These are phyloP conservation scores for Geococcyx californianus DNA, from an alignment of 2,113 vertebrate species.

Conservation along the genomic window DNA sequence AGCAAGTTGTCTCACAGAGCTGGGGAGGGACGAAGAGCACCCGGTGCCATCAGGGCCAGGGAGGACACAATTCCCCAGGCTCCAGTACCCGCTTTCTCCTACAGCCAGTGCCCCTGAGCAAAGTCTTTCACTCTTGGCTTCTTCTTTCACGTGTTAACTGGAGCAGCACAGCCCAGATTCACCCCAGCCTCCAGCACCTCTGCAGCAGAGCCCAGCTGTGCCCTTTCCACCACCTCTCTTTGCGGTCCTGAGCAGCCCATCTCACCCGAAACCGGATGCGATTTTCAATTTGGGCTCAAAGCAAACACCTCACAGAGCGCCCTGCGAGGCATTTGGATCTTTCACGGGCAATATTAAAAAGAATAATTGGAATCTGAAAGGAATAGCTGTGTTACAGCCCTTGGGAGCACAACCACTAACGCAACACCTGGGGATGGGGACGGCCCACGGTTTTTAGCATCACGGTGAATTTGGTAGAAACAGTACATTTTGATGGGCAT, in stretches of 20 bases:
- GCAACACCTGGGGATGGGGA: not conserved
- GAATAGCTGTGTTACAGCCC: not conserved
- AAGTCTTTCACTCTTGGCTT: not conserved
- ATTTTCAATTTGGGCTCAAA: not conserved
- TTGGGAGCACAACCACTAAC: not conserved
- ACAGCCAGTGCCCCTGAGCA: not conserved
- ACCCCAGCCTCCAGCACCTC: not conserved
- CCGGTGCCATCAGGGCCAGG: not conserved
- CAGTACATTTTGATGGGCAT: not conserved
- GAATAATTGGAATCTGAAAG: not conserved
- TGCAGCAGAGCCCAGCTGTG: not conserved
- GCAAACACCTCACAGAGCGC: not conserved
- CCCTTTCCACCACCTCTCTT: not conserved
- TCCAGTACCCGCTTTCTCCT: not conserved
- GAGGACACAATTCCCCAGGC: not conserved
- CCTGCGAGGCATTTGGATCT: not conserved
- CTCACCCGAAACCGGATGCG: accelerated
- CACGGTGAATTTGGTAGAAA: not conserved
- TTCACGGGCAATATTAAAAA: not conserved
- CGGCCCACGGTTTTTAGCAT: not conserved
- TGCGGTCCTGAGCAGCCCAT: not conserved
- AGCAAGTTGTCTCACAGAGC: not conserved
- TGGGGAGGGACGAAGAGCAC: not conserved
- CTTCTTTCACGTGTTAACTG: not conserved
- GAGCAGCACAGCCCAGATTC: not conserved